Evolutionary conservation across 2,797 vertebrate species (phyloP).

Genomic region (Eurystomus glaucurus): DNA sequence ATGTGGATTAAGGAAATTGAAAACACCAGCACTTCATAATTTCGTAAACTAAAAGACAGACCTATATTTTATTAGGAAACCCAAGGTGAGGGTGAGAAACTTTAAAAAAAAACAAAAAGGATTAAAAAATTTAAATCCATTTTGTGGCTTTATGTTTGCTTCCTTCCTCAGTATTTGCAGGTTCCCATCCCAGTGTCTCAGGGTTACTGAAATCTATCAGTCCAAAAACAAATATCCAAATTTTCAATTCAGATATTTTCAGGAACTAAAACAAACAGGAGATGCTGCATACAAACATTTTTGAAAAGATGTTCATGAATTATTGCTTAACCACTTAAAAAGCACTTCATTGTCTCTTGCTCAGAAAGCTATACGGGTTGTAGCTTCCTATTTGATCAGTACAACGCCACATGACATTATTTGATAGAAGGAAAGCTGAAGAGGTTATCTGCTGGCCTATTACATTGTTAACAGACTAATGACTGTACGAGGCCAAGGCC

Average conservation of each 20-base stretch:
- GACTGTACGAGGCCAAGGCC: background rate
- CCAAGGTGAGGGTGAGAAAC: background rate
- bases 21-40: background rate
- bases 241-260: background rate
- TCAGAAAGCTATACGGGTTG: background rate
- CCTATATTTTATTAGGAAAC: background rate
- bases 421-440: background rate
- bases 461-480: background rate
- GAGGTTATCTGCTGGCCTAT: background rate
- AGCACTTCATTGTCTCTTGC: background rate
- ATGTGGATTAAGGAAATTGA: background rate
- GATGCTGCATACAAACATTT: background rate
- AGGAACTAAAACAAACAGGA: conserved; percentile 48
- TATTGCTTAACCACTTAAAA: conserved; percentile 2
- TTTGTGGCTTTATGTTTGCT: background rate
- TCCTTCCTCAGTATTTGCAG: background rate
- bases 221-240: background rate
- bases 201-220: background rate
- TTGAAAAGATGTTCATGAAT: background rate
- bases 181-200: background rate
- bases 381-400: background rate
- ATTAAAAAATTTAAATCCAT: background rate
- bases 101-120: background rate
- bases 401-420: accelerated
- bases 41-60: background rate